A percentile compares a stretch with the other conserved stretches of the same genome.
phyloP scores from a whole-genome alignment of 2,797 vertebrate genomes.

The Nasua narica region DNA sequence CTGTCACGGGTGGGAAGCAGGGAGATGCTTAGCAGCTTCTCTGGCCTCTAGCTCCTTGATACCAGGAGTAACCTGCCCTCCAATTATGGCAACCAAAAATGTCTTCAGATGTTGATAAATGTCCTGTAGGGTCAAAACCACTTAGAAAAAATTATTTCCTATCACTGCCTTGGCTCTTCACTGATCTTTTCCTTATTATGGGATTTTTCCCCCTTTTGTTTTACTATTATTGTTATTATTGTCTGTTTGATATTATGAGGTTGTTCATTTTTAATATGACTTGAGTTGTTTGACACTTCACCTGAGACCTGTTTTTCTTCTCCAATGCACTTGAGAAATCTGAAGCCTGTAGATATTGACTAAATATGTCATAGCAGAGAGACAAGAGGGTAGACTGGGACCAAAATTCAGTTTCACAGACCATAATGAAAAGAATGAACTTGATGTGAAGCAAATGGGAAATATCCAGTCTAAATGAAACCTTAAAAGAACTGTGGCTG shows the following conservation, averaged over 20 bases:
- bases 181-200: neutral
- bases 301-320: neutral
- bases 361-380: neutral
- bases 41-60: neutral
- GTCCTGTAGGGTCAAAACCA: neutral
- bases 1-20: neutral
- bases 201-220: neutral
- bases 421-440: neutral
- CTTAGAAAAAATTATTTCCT: neutral
- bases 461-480: neutral
- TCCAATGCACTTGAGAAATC: neutral
- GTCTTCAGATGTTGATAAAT: neutral
- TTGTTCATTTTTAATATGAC: neutral
- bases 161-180: accelerated
- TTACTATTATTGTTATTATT: neutral
- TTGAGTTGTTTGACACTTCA: neutral
- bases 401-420: neutral
- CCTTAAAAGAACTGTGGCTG: neutral
- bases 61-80: neutral
- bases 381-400: neutral
- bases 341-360: neutral
- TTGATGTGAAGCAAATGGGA: accelerated
- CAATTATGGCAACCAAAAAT: neutral
- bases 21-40: neutral
- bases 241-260: neutral